Conservation (phyloP, 2,113 vertebrate species). For the Emydura subglobosa region DNA sequence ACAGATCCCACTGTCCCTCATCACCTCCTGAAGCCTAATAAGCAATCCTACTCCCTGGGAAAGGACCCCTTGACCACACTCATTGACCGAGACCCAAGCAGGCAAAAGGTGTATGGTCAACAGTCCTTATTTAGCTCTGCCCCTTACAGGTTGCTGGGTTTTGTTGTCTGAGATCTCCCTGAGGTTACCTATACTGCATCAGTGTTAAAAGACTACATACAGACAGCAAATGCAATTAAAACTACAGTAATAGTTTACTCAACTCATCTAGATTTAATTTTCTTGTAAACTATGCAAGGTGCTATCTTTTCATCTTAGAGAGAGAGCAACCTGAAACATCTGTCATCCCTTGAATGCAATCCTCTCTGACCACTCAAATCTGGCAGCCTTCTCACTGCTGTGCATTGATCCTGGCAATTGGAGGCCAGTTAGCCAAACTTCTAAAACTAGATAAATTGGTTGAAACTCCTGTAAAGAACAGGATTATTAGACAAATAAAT, state of each 20-base stretch:
- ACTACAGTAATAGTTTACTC: neutral
- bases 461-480: neutral
- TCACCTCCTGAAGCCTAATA: neutral
- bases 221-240: neutral
- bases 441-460: no score
- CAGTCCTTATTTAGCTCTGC: neutral
- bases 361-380: neutral
- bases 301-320: neutral
- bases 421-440: neutral
- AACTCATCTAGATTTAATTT: neutral
- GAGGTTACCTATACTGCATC: neutral
- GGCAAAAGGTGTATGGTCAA: neutral
- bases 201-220: neutral
- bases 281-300: neutral
- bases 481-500: neutral
- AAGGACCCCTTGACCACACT: neutral
- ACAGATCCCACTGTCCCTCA: neutral
- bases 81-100: neutral
- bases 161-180: neutral
- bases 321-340: neutral
- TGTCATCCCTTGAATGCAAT: neutral
- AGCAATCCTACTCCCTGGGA: neutral
- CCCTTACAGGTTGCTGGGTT: neutral
- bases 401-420: neutral
- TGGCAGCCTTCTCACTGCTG: neutral